Evolutionary conservation across 2,888 invertebrate genomes (phyloP).

Genomic region (Clusia tigrina): DNA sequence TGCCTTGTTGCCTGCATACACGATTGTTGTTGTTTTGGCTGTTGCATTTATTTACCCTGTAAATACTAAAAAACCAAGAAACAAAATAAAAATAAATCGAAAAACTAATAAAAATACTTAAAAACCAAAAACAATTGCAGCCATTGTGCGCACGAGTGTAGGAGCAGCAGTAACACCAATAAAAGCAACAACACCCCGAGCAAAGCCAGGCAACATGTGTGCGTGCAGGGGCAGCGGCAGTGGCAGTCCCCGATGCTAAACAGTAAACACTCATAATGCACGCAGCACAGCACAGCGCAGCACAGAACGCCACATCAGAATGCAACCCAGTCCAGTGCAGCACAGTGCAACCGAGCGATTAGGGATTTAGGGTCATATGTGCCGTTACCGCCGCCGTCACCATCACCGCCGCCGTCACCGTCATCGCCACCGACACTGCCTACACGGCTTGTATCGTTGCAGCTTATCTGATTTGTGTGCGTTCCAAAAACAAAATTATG

Average conservation of each 20-base stretch:
- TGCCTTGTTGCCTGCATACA: too few relatives aligned
- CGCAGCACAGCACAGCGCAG: not conserved
- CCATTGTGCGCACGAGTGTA: too few relatives aligned
- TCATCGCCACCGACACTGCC: not conserved
- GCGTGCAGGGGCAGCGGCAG: not conserved
- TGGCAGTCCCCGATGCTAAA: not conserved
- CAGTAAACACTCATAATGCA: not conserved
- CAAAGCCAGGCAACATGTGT: not conserved
- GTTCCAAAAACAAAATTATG: conserved; percentile 3
- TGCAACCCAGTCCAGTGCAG: not conserved
- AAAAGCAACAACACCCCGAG: not conserved
- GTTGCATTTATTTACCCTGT: not conserved
- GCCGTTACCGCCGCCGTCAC: not conserved
- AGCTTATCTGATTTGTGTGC: conserved; percentile 9
- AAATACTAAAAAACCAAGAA: not conserved
- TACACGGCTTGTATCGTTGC: too few relatives aligned
- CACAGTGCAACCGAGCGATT: not conserved
- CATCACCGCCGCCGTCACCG: not conserved
- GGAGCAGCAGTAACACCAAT: too few relatives aligned
- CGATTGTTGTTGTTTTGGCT: too few relatives aligned
- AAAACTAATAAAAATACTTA: not conserved
- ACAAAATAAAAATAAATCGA: not conserved
- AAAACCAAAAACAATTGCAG: not conserved
- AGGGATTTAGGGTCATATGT: conserved; percentile 3
- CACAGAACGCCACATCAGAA: not conserved